Evolutionary conservation across 2,888 invertebrate genomes (phyloP).

Genomic region (Drosophila koepferae): DNA sequence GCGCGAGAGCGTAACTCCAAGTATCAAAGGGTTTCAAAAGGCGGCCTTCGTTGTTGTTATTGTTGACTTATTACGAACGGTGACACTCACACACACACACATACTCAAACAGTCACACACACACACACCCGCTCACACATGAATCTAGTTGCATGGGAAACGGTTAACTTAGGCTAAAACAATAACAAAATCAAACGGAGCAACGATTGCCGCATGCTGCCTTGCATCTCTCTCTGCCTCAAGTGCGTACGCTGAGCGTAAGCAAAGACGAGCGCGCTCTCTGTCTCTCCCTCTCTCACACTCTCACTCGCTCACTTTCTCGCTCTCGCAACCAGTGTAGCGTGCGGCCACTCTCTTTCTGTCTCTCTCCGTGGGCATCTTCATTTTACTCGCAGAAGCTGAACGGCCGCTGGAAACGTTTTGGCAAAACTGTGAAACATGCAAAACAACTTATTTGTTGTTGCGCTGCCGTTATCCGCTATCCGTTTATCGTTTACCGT

Average conservation of each 20-base stretch:
- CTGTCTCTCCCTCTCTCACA: neutral
- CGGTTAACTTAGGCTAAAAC: constrained; percentile 41
- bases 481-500: constrained; percentile 22
- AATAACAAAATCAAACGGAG: constrained; percentile 34
- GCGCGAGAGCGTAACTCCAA: constrained; percentile 18
- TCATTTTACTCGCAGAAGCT: constrained; percentile 14
- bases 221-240: constrained; percentile 33
- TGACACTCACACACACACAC: constrained; percentile 5
- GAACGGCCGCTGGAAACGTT: constrained; percentile 62
- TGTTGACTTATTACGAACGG: constrained; percentile 25
- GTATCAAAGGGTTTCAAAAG: constrained; percentile 35
- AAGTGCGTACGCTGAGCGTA: constrained; percentile 19
- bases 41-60: constrained; percentile 23
- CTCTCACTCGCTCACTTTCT: constrained; percentile 9
- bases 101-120: too few species aligned
- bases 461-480: constrained; percentile 32
- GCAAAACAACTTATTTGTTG: constrained; percentile 51
- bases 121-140: neutral
- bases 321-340: constrained; percentile 2
- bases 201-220: constrained; percentile 42
- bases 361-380: constrained; percentile 41
- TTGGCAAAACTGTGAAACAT: constrained; percentile 69
- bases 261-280: constrained; percentile 26
- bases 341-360: constrained; percentile 15
- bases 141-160: constrained; percentile 7